Evolutionary conservation across 2,113 vertebrate species (phyloP).

Genomic region (Pseudorasbora parva): DNA sequence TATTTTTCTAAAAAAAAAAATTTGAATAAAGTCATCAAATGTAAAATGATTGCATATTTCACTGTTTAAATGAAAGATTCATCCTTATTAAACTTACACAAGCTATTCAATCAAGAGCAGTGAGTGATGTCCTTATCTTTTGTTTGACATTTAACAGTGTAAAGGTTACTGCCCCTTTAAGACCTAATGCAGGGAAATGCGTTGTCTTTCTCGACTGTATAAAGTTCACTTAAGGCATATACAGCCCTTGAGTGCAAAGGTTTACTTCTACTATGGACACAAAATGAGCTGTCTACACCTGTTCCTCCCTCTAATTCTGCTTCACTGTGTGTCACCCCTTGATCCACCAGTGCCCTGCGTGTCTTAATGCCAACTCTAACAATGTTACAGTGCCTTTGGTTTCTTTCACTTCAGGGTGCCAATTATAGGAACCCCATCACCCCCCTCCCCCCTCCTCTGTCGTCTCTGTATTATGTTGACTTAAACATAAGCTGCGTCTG

Average conservation of each 20-base stretch:
- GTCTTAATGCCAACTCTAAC: background rate
- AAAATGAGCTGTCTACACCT: background rate
- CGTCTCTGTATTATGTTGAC: slow-evolving; percentile 6
- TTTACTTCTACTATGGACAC: background rate
- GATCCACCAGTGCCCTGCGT: background rate
- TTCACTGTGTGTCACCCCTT: background rate
- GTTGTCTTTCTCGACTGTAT: too few species aligned
- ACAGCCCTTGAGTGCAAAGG: background rate
- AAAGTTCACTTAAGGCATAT: too few species aligned
- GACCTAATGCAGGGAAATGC: too few species aligned
- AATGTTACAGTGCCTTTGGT: background rate
- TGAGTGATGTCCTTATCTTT: too few species aligned
- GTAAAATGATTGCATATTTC: too few species aligned
- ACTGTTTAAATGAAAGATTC: too few species aligned
- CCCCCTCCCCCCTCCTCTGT: background rate
- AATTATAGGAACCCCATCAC: slow-evolving; percentile 12
- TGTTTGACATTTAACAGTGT: too few species aligned
- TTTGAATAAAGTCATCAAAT: too few species aligned
- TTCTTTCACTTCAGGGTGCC: background rate
- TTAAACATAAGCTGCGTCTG: background rate
- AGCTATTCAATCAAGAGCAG: too few species aligned
- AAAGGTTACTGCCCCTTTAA: too few species aligned
- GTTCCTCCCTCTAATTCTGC: background rate
- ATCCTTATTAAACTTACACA: too few species aligned
- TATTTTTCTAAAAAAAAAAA: too few species aligned